Base-by-base conservation (phyloP, 64 coral and sea anemone species). In the Anthopleura sola region DNA sequence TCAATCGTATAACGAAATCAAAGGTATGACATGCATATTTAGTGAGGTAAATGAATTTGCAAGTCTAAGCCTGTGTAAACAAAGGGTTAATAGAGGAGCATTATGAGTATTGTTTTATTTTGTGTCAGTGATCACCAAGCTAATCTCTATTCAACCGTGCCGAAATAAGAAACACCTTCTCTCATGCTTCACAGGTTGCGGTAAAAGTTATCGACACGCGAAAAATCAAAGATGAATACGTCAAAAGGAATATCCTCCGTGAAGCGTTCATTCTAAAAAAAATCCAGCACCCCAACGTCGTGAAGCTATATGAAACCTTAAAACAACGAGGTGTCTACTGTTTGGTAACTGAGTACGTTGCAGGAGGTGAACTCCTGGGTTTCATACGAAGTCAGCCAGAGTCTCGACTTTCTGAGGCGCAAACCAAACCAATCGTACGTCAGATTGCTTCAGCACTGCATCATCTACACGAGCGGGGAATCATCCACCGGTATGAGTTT, bases 211-310 rank as follows among this genome's bases (percentile, higher is more conserved):
- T 97, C 37, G 94, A 97, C 75, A 78, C 88, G 16, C 78, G 87
- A 64, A 92, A 97, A 88, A 92, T 97, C 87, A 97, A 89, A 87
- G 90, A 97, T 49, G 90, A 92, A 1, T 97, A 97, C 75, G 87
- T 97, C 21, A 92, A 89, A 87, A 89, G 87, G 75, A 97, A 97
- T 60, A 92, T 97, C 33, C 94, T 92, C 6, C 94, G 94, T 5
- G 94, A 97, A 60, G 94, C 94, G 57, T 74, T 83, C 24, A 85
- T 97, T 16, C 87, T 97, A 20, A 97, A 92, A 69, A 92, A 87
- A 84, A 86, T 90, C 32, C 87, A 81, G 28, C 94, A 97, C 40
- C 94, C 94, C 2, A 97, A 97, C 75, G 88, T 97, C 20, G 87
- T 97, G 23, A 86, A 82, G 48, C 21, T 97, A 18, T 97, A 97